These are phyloP conservation scores for Heliocidaris tuberculata DNA, from an alignment of 35 echinoderm and acorn worm genomes.

Conservation along the genomic window DNA sequence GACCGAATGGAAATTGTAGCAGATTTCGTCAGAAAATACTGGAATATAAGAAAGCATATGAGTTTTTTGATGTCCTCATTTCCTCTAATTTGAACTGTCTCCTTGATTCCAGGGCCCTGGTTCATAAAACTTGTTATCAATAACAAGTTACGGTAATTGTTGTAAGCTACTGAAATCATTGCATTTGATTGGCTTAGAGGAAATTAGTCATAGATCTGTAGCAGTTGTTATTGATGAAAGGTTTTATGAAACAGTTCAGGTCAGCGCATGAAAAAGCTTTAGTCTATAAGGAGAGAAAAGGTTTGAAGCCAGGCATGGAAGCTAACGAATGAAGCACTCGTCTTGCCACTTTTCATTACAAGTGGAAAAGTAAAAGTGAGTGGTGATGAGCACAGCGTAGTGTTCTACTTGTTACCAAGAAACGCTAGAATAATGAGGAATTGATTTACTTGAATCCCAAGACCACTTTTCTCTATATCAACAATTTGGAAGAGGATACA, in stretches of 20 bases:
- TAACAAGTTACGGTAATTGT: too few species aligned
- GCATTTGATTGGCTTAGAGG: too few species aligned
- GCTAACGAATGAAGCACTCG: not conserved
- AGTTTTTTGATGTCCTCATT: not conserved
- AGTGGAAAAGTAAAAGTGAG: not conserved
- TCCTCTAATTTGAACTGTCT: not conserved
- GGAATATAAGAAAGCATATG: not conserved
- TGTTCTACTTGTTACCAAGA: not conserved
- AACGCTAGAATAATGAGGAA: not conserved
- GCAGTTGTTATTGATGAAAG: too few species aligned
- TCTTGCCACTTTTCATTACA: not conserved
- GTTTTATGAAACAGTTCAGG: not conserved
- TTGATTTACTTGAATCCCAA: conserved; percentile 2
- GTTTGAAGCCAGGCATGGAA: not conserved
- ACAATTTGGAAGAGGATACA: not conserved
- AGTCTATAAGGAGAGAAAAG: not conserved
- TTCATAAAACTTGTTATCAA: too few species aligned
- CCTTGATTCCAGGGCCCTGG: not conserved
- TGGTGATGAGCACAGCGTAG: not conserved
- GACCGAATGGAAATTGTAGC: not conserved
- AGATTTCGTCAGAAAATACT: not conserved
- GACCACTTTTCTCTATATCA: not conserved
- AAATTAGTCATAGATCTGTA: too few species aligned
- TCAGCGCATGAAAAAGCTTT: not conserved
- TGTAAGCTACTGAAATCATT: too few species aligned